phyloP scores from a whole-genome alignment of 92 coral and sea anemone species.

The Hydrozoanthus gracilis region DNA sequence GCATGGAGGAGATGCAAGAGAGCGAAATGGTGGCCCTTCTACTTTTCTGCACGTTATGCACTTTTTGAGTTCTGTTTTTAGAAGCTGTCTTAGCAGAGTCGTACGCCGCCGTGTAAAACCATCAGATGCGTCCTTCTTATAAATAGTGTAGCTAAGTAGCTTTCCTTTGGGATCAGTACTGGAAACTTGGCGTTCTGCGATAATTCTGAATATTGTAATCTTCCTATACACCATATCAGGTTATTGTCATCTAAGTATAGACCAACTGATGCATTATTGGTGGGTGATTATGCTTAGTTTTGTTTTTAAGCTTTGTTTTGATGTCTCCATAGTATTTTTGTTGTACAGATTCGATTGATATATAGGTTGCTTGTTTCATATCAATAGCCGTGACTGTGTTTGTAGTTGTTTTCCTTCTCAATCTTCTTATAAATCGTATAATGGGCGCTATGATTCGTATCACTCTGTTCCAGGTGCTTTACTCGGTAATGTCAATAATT shows the following conservation, averaged over 20 bases:
- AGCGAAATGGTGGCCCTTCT: slow-evolving; percentile 23
- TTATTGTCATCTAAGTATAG: slow-evolving; percentile 38
- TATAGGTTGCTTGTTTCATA: slow-evolving; percentile 46
- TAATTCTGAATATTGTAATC: slow-evolving; percentile 37
- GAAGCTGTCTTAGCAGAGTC: too few relatives aligned
- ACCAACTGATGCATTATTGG: too few relatives aligned
- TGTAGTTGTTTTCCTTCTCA: slow-evolving; percentile 14
- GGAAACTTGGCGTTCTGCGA: slow-evolving; percentile 10
- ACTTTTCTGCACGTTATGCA: background rate
- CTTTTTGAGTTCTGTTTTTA: too few relatives aligned
- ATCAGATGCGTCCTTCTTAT: slow-evolving; percentile 21
- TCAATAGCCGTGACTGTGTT: slow-evolving; percentile 37
- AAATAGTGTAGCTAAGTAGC: slow-evolving; percentile 41
- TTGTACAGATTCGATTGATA: slow-evolving; percentile 52
- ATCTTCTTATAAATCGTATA: slow-evolving; percentile 22
- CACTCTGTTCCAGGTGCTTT: slow-evolving; percentile 49
- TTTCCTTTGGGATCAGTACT: slow-evolving; percentile 29
- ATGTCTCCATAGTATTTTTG: slow-evolving; percentile 29
- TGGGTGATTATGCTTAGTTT: background rate
- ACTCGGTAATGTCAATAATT: slow-evolving; percentile 39
- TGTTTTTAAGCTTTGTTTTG: background rate
- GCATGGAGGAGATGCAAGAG: background rate
- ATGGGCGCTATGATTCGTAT: slow-evolving; percentile 33
- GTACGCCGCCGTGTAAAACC: background rate
- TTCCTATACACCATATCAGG: slow-evolving; percentile 47